Conservation (phyloP, 2,113 vertebrate genomes). For the Sinocyclocheilus rhinocerous region DNA sequence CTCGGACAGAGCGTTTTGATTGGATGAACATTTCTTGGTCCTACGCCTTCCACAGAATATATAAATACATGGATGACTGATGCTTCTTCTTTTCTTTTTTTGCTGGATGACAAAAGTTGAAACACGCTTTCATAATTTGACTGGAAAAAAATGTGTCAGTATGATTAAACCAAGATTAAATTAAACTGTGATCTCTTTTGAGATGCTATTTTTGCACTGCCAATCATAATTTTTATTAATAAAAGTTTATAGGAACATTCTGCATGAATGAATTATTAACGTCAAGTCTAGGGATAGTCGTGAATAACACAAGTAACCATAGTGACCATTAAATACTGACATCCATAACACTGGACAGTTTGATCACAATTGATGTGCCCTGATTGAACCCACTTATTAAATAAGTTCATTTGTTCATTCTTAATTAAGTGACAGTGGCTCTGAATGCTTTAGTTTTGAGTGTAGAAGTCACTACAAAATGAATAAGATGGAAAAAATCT, state of each 20-base stretch:
- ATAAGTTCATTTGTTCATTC: not conserved
- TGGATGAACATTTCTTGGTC: no score
- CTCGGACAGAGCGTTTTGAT: no score
- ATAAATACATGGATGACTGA: slow-evolving; percentile 73
- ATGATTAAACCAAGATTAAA: not conserved
- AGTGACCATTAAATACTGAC: not conserved
- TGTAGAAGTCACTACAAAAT: not conserved
- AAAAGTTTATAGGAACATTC: not conserved
- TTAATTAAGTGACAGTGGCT: not conserved
- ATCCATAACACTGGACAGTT: not conserved
- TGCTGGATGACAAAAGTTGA: slow-evolving; percentile 68
- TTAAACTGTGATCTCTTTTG: no score
- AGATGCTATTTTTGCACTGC: no score
- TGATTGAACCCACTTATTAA: no score
- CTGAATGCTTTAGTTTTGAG: not conserved
- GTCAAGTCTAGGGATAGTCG: not conserved
- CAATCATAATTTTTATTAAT: no score
- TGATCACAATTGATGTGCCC: not conserved
- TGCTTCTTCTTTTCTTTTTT: slow-evolving; percentile 92
- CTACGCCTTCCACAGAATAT: no score
- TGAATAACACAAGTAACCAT: not conserved
- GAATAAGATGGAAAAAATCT: not conserved
- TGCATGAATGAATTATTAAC: not conserved
- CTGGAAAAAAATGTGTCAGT: not conserved
- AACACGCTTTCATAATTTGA: not conserved